Percentiles rank a stretch among this genome's conserved stretches.
phyloP scores from a whole-genome alignment of 2,888 invertebrate genomes.

The Lymantria dispar region DNA sequence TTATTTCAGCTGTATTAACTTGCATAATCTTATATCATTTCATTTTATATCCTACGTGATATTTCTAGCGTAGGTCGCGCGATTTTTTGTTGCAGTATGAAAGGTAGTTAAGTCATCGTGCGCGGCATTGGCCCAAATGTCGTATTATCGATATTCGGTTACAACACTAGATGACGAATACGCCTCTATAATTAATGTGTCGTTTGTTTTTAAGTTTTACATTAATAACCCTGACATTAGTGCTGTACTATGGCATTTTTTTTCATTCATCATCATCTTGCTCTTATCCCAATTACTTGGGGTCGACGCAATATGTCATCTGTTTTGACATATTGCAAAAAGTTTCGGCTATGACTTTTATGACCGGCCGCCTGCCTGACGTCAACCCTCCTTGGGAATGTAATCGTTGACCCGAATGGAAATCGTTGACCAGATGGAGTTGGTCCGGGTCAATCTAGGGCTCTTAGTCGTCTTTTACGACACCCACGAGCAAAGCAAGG shows the following conservation, averaged over 20 bases:
- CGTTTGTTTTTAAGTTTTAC: slow-evolving; percentile 42
- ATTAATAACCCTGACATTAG: slow-evolving; percentile 46
- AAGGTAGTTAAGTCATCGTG: slow-evolving; percentile 20
- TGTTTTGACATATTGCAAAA: no score
- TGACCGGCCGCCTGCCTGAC: no score
- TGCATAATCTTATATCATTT: background rate
- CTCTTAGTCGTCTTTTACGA: no score
- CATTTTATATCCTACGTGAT: slow-evolving; percentile 6
- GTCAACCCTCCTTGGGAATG: no score
- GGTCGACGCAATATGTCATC: no score
- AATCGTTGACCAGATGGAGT: no score
- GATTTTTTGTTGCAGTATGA: slow-evolving; percentile 6
- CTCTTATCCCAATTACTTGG: no score
- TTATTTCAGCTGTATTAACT: background rate
- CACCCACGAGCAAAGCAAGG: no score
- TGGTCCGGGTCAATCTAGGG: no score
- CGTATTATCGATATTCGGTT: slow-evolving; percentile 65
- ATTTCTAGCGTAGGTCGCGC: slow-evolving; percentile 7
- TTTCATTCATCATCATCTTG: no score
- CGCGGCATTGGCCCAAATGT: slow-evolving; percentile 65
- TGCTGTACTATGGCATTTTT: slow-evolving; percentile 17
- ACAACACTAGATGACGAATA: slow-evolving; percentile 58
- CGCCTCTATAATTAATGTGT: slow-evolving; percentile 38
- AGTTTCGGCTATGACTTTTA: no score
- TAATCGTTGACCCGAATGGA: no score